Conservation (phyloP, 2,113 vertebrate genomes). For the Poicephalus meyeri region DNA sequence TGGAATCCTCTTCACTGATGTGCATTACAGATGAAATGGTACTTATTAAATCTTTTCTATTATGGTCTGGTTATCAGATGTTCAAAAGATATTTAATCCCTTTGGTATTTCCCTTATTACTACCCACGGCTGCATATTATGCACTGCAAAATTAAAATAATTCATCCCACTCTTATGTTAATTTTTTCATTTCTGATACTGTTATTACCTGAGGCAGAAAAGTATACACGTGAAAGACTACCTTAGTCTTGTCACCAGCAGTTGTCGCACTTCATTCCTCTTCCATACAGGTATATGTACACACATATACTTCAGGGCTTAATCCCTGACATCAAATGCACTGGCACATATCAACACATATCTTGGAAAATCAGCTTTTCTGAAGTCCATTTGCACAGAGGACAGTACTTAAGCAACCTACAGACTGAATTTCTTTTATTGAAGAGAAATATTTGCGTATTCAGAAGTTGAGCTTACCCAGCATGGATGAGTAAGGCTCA, state of each 20-base stretch:
- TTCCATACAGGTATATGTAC: not conserved
- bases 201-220: not conserved
- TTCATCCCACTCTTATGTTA: accelerated
- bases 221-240: not conserved
- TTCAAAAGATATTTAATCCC: not conserved
- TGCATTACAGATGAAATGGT: not conserved
- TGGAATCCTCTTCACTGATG: not conserved
- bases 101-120: not conserved
- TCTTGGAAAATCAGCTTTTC: not conserved
- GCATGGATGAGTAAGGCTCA: accelerated
- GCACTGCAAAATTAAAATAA: not conserved
- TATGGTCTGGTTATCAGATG: not conserved
- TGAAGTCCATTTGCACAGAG: not conserved
- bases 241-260: not conserved
- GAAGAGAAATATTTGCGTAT: not conserved
- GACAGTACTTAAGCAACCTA: not conserved
- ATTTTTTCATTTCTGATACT: not conserved
- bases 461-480: not conserved
- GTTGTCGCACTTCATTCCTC: not conserved
- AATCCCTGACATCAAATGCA: not conserved
- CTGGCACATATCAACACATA: not conserved
- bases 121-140: not conserved
- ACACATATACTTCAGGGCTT: not conserved
- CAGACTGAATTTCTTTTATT: not conserved
- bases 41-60: not conserved